Evolutionary conservation across 2,797 vertebrate species (phyloP).

Genomic region (Aphelocoma californica): DNA sequence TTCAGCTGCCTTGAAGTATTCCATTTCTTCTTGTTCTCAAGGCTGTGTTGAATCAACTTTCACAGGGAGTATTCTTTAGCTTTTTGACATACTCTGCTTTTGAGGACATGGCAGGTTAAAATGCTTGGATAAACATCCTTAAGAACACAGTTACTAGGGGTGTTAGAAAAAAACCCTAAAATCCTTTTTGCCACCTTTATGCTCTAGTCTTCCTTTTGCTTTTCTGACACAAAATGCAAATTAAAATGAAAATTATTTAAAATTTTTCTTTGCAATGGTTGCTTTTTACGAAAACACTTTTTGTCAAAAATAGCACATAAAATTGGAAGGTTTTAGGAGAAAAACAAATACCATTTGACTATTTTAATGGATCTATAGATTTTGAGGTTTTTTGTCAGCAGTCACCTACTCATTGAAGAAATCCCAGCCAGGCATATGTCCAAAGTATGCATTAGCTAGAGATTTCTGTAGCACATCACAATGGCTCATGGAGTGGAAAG

Average conservation of each 20-base stretch:
- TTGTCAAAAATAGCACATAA: not conserved
- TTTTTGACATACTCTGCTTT: not conserved
- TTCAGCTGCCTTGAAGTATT: not conserved
- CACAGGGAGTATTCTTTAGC: not conserved
- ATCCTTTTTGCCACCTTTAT: not conserved
- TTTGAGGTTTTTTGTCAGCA: not conserved
- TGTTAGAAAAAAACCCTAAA: not conserved
- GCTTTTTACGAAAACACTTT: not conserved
- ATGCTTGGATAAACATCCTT: not conserved
- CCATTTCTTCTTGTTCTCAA: not conserved
- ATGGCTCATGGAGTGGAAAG: not conserved
- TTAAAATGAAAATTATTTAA: not conserved
- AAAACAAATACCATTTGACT: not conserved
- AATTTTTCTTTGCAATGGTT: accelerated
- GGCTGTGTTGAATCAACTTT: not conserved
- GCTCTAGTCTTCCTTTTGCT: not conserved
- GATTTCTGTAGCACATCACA: not conserved
- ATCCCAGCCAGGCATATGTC: not conserved
- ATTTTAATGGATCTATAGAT: not conserved
- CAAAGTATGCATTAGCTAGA: not conserved
- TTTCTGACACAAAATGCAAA: not conserved
- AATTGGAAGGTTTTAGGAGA: not conserved
- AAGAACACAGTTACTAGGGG: not conserved
- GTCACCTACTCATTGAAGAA: not conserved
- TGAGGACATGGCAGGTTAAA: not conserved